Evolutionary conservation across 1,140 invertebrate species (phyloP).

Genomic region (Cyclina sinensis): DNA sequence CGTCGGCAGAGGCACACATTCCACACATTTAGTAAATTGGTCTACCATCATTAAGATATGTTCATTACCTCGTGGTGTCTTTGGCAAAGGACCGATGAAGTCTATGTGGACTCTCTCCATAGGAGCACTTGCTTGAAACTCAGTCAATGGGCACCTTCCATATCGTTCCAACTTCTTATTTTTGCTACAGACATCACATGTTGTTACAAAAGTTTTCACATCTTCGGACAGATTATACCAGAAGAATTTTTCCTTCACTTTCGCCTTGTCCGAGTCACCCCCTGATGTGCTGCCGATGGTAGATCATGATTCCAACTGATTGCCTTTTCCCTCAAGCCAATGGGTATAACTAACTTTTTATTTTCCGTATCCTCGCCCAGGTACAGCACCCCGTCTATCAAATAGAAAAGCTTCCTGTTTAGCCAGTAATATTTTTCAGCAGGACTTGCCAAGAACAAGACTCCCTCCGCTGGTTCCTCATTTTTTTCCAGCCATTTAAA

Average conservation of each 20-base stretch:
- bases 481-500: no score
- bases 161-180: conserved; percentile 8
- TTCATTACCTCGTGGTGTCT: conserved; percentile 73
- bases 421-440: neutral
- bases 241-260: conserved; percentile 3
- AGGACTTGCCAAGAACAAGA: neutral
- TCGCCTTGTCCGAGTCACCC: neutral
- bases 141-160: neutral
- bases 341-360: neutral
- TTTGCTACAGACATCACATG: no score
- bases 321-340: neutral
- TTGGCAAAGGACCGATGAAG: conserved; percentile 78
- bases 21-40: no score
- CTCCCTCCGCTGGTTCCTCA: neutral
- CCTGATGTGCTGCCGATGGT: neutral
- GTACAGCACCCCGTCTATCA: neutral
- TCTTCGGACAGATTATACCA: neutral
- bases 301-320: neutral
- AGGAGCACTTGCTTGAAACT: conserved; percentile 37
- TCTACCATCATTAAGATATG: no score
- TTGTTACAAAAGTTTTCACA: neutral
- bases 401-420: neutral
- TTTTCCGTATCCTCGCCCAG: neutral
- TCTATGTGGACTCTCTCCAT: no score
- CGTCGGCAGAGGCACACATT: conserved; percentile 72